Conservation (phyloP, 2,113 vertebrate species). For the Pyxicephalus adspersus region DNA sequence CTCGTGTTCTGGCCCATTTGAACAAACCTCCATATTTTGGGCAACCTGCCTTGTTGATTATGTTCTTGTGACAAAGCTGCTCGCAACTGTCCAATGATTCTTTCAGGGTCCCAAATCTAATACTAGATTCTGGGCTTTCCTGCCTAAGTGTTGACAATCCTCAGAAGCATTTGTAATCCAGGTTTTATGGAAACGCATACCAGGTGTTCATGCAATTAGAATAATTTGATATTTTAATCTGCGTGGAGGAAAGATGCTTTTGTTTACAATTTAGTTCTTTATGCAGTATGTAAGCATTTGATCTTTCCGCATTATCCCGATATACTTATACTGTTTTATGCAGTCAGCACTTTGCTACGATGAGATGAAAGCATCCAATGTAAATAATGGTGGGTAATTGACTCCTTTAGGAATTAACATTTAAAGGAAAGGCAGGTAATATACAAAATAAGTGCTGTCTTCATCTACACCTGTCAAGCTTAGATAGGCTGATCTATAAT, state of each 20-base stretch:
- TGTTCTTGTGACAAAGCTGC: background rate
- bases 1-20: background rate
- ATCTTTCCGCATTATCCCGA: conserved; percentile 5
- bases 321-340: background rate
- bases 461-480: background rate
- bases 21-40: background rate
- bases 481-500: no score
- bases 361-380: conserved; percentile 27
- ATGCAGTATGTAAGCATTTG: background rate
- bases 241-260: conserved; percentile 1
- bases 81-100: conserved; percentile 1
- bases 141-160: background rate
- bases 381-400: conserved; percentile 40
- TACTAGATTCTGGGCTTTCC: conserved; percentile 17
- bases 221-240: conserved; percentile 39
- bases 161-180: conserved; percentile 14
- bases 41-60: background rate
- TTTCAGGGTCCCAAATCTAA: conserved; percentile 27
- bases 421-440: background rate
- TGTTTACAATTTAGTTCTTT: conserved; percentile 6
- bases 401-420: conserved; percentile 33
- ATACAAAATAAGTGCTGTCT: background rate
- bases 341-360: conserved; percentile 20
- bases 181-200: conserved; percentile 11
- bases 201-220: conserved; percentile 42